Conservation (phyloP, 2,797 vertebrate genomes). For the Pipistrellus kuhlii region DNA sequence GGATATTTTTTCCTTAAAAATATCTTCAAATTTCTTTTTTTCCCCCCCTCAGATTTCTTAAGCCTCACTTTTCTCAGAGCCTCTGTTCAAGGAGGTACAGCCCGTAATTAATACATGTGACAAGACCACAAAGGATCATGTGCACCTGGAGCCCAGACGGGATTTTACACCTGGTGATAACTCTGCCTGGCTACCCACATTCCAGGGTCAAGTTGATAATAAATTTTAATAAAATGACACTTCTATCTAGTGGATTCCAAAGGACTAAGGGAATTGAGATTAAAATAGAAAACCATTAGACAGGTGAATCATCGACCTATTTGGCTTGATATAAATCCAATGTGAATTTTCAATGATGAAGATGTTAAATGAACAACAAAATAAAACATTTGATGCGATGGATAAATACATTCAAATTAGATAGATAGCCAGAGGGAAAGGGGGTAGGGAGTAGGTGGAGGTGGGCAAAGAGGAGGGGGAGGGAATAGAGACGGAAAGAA, state of each 20-base stretch:
- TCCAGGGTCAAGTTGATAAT: constrained; percentile 58
- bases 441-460: not conserved
- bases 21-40: constrained; percentile 19
- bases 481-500: not conserved
- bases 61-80: constrained; percentile 14
- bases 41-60: not conserved
- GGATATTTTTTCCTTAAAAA: constrained; percentile 55
- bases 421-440: not conserved
- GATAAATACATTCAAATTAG: constrained; percentile 49
- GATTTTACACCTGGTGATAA: constrained; percentile 47
- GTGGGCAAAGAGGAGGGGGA: not conserved
- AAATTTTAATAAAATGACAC: constrained; percentile 70
- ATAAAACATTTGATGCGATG: constrained; percentile 16
- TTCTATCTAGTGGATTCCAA: constrained; percentile 44
- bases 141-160: not conserved
- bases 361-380: constrained; percentile 46
- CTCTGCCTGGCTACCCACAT: constrained; percentile 29
- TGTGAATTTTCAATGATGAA: constrained; percentile 30
- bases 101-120: constrained; percentile 2
- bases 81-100: not conserved
- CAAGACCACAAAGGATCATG: not conserved
- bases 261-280: constrained; percentile 36
- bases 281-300: constrained; percentile 57
- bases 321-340: constrained; percentile 46
- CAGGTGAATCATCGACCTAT: constrained; percentile 1